Evolutionary conservation across 2,797 vertebrate genomes (phyloP).

Genomic region (Sebastes hopkinsi): DNA sequence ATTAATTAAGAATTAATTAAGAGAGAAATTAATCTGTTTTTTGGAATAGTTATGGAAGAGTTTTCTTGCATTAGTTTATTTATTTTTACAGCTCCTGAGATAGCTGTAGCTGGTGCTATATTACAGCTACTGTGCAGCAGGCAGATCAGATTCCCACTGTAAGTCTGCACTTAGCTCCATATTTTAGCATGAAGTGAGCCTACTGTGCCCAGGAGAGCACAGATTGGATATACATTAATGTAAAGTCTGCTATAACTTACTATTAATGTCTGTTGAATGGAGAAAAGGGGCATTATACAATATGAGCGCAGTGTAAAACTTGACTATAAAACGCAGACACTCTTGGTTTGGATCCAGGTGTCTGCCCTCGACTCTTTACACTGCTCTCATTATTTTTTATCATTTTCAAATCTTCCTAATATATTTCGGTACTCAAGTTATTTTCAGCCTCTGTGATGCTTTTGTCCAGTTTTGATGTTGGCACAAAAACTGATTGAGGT

Average conservation of each 20-base stretch:
- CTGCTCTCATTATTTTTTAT: slow-evolving; percentile 1
- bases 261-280: slow-evolving; percentile 69
- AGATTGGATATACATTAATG: slow-evolving; percentile 74
- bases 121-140: slow-evolving; percentile 52
- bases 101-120: slow-evolving; percentile 8
- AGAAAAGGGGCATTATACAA: slow-evolving; percentile 54
- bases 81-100: slow-evolving; percentile 16
- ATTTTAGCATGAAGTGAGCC: slow-evolving; percentile 61
- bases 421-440: background rate
- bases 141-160: slow-evolving; percentile 54
- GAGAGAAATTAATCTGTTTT: background rate
- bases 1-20: background rate
- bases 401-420: background rate
- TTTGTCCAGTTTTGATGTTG: slow-evolving; percentile 28
- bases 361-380: slow-evolving; percentile 8
- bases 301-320: slow-evolving; percentile 51
- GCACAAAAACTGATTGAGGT: slow-evolving; percentile 21
- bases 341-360: slow-evolving; percentile 54
- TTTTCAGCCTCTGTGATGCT: background rate
- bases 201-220: slow-evolving; percentile 65
- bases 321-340: slow-evolving; percentile 61
- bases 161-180: slow-evolving; percentile 52
- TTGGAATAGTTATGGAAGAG: background rate
- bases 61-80: slow-evolving; percentile 12
- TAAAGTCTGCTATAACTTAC: slow-evolving; percentile 64